Evolutionary conservation across 2,797 vertebrate species (phyloP).

Genomic region (Benthosema pterotum): DNA sequence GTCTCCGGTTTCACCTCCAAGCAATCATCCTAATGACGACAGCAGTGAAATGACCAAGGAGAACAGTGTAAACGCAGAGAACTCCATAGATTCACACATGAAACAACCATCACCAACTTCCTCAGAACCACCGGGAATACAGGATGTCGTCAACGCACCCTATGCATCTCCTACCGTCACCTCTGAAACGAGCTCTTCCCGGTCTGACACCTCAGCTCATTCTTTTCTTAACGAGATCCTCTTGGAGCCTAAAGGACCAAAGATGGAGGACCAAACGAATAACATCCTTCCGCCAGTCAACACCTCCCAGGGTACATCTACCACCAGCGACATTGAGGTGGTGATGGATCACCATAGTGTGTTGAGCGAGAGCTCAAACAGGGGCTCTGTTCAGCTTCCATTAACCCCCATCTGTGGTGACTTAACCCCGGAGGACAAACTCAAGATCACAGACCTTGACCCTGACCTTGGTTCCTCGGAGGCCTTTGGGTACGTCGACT

Average conservation of each 20-base stretch:
- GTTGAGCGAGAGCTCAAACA: conserved; percentile 89
- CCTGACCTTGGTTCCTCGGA: conserved; percentile 95
- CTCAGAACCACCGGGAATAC: conserved; percentile 29
- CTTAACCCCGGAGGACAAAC: conserved; percentile 93
- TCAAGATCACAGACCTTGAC: conserved; percentile 94
- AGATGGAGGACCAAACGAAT: conserved; percentile 92
- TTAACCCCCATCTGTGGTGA: conserved; percentile 91
- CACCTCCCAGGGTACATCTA: conserved; percentile 96
- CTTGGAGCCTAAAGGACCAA: conserved; percentile 88
- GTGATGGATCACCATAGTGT: conserved; percentile 94
- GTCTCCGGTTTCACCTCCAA: conserved; percentile 48
- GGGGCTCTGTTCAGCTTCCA: conserved; percentile 94
- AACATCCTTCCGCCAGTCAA: conserved; percentile 95
- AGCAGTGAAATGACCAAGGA: conserved; percentile 29
- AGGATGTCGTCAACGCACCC: conserved; percentile 36
- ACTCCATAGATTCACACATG: conserved; percentile 41
- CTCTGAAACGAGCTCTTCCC: conserved; percentile 52
- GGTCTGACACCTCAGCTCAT: conserved; percentile 63
- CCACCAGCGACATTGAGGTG: conserved; percentile 98
- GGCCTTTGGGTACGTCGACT: conserved; percentile 97
- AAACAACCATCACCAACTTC: conserved; percentile 34
- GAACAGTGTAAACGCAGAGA: conserved; percentile 35
- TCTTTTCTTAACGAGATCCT: conserved; percentile 80
- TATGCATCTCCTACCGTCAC: conserved; percentile 37
- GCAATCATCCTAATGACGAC: conserved; percentile 36